Conservation (phyloP, 2,888 invertebrate species). For the Drosophila heteroneura region DNA sequence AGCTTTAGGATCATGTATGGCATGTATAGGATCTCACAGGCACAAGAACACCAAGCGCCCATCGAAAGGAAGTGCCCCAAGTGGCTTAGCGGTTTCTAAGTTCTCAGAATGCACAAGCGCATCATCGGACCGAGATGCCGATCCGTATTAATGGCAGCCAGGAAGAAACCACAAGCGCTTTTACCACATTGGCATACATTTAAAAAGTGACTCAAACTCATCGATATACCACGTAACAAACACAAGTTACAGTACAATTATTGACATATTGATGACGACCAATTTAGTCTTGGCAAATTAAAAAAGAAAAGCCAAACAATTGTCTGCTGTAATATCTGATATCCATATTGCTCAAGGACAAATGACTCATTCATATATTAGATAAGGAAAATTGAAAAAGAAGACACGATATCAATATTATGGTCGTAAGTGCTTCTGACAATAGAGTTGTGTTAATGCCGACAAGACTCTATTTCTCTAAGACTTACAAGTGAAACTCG, state of each 20-base stretch:
- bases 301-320: neutral
- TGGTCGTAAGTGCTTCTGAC: neutral
- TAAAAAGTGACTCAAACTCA: conserved; percentile 12
- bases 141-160: conserved; percentile 25
- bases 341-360: neutral
- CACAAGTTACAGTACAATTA: neutral
- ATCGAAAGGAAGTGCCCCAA: conserved; percentile 43
- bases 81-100: conserved; percentile 33
- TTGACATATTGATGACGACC: neutral
- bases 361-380: neutral
- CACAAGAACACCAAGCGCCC: conserved; percentile 11
- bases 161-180: neutral
- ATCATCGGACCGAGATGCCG: conserved; percentile 33
- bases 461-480: neutral
- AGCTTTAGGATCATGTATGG: conserved; percentile 25
- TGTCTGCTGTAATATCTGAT: neutral
- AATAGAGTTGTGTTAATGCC: neutral
- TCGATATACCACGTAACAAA: neutral
- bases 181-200: neutral
- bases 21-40: conserved; percentile 16
- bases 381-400: neutral
- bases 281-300: neutral
- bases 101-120: conserved; percentile 67
- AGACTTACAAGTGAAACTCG: neutral
- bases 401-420: neutral